Conservation (phyloP, 1,140 invertebrate genomes). For the Drosophila orosa region DNA sequence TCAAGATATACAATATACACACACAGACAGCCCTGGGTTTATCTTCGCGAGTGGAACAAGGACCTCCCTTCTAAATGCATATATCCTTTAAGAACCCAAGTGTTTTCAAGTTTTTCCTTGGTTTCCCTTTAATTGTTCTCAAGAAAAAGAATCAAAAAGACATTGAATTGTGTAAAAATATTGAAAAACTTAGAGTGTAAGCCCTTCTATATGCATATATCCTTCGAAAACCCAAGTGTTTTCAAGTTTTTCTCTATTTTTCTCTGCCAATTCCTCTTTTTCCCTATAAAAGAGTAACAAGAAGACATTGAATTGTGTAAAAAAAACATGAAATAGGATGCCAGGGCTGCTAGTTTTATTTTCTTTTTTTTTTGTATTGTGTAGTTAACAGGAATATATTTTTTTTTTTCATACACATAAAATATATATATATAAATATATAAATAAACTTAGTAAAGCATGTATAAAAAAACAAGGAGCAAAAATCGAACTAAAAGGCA, state of each 20-base stretch:
- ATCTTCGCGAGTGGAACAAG: not conserved
- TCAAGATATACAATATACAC: not conserved
- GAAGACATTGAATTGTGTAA: not conserved
- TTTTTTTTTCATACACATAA: conserved; percentile 43
- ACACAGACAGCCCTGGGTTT: not conserved
- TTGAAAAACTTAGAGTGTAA: not conserved
- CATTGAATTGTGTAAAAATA: conserved; percentile 1
- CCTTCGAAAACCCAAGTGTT: too few relatives aligned
- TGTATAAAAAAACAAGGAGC: conserved; percentile 26
- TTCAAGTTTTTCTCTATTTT: too few relatives aligned
- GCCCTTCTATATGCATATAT: too few relatives aligned
- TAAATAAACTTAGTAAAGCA: conserved; percentile 28
- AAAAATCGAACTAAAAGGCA: not conserved
- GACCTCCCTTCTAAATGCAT: not conserved
- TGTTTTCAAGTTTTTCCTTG: not conserved
- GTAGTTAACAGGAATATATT: conserved; percentile 58
- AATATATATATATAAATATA: not conserved
- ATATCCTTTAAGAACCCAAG: not conserved
- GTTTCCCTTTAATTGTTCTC: not conserved
- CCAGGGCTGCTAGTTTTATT: conserved; percentile 16
- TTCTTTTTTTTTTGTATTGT: conserved; percentile 53
- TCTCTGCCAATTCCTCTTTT: too few relatives aligned
- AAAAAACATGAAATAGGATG: not conserved
- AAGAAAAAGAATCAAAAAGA: not conserved
- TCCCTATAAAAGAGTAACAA: not conserved